These are phyloP conservation scores for Calephelis nemesis DNA, from an alignment of 1,140 invertebrate species.

Conservation along the genomic window DNA sequence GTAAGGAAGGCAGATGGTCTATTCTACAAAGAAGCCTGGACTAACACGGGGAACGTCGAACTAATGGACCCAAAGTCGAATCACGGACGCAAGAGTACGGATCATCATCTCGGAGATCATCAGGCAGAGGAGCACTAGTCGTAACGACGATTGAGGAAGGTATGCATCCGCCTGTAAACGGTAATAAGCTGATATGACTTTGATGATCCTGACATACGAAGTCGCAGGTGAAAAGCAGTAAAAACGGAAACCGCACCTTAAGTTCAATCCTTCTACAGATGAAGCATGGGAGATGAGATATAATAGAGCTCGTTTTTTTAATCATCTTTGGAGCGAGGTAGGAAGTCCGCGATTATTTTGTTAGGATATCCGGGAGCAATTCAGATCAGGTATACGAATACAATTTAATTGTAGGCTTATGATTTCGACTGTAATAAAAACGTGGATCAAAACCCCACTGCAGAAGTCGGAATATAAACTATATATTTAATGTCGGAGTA, in stretches of 20 bases:
- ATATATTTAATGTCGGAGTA: no score
- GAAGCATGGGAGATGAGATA: slow-evolving; percentile 55
- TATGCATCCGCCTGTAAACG: no score
- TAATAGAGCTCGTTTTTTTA: slow-evolving; percentile 59
- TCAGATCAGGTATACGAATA: slow-evolving; percentile 53
- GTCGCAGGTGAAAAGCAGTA: slow-evolving; percentile 26
- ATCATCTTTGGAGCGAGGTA: slow-evolving; percentile 50
- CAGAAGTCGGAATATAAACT: no score
- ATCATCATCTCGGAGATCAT: no score
- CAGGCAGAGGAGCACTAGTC: no score
- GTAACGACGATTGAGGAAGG: no score
- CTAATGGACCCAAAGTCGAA: no score
- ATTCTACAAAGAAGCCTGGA: no score
- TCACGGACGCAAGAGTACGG: no score
- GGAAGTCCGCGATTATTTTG: slow-evolving; percentile 69
- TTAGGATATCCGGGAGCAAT: slow-evolving; percentile 68
- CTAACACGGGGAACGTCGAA: no score
- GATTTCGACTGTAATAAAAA: slow-evolving; percentile 19
- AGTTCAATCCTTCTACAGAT: slow-evolving; percentile 57
- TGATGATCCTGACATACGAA: neutral
- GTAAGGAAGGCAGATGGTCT: no score
- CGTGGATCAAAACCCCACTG: neutral
- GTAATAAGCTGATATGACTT: neutral
- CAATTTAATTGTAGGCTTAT: slow-evolving; percentile 14
- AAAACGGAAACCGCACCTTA: slow-evolving; percentile 59